phyloP scores from a whole-genome alignment of 2,797 vertebrate genomes.

The Lepus oiostolus region DNA sequence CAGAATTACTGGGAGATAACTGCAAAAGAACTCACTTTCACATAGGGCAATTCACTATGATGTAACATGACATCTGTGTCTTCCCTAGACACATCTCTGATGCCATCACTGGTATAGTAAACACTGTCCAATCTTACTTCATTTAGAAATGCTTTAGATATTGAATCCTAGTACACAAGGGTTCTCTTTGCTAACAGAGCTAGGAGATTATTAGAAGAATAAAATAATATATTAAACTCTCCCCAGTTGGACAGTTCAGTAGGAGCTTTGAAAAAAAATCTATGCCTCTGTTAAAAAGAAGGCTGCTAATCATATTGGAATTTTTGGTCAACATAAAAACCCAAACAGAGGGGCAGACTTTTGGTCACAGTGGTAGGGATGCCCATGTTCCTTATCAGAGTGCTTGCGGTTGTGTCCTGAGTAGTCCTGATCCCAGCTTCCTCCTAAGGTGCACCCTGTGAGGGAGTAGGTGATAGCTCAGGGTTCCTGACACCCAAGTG shows the following conservation, averaged over 20 bases:
- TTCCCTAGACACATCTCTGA: not conserved
- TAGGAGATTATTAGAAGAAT: not conserved
- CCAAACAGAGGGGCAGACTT: too few species aligned
- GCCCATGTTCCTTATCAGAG: too few species aligned
- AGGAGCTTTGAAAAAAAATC: not conserved
- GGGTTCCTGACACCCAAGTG: too few species aligned
- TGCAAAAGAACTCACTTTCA: not conserved
- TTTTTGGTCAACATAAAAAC: constrained; percentile 36
- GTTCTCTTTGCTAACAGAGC: constrained; percentile 17
- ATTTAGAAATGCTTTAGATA: constrained; percentile 23
- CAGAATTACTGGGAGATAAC: not conserved
- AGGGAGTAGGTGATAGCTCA: too few species aligned
- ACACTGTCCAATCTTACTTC: not conserved
- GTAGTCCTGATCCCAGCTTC: too few species aligned
- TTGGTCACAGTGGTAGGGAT: too few species aligned
- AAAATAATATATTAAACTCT: not conserved
- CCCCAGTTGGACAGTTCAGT: not conserved
- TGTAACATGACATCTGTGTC: fast-evolving
- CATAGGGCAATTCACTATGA: not conserved
- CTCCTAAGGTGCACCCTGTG: too few species aligned
- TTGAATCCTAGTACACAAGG: not conserved
- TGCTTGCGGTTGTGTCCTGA: too few species aligned
- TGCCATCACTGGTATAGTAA: not conserved
- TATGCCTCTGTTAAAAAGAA: not conserved
- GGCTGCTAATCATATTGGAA: not conserved